These are phyloP conservation scores for Eretmocerus hayati DNA, from an alignment of 2,888 invertebrate species.

Conservation along the genomic window DNA sequence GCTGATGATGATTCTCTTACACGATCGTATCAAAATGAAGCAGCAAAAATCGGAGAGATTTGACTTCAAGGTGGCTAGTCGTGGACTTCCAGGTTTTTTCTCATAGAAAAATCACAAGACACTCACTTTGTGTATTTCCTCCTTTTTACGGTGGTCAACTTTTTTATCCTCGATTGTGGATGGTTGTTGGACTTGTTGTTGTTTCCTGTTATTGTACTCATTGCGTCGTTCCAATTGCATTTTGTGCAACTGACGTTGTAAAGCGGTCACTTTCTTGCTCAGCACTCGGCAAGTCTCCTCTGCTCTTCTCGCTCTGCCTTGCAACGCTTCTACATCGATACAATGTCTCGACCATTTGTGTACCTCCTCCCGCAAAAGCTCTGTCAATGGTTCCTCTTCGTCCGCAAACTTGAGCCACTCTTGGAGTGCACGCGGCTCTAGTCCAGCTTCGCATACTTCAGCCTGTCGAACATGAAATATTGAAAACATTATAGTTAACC, in stretches of 20 bases:
- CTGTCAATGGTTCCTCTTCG: constrained; percentile 34
- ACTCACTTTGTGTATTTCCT: too few species aligned
- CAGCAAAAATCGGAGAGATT: too few species aligned
- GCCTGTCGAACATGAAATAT: too few species aligned
- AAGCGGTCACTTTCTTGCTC: constrained; percentile 36
- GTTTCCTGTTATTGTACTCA: constrained; percentile 31
- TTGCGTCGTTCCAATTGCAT: constrained; percentile 36
- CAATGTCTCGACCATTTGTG: constrained; percentile 70
- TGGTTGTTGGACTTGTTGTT: too few species aligned
- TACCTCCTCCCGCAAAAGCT: constrained; percentile 55
- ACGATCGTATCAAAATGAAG: too few species aligned
- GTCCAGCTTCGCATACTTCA: constrained; percentile 44
- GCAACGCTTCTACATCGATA: constrained; percentile 72
- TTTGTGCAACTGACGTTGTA: constrained; percentile 39
- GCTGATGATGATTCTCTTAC: too few species aligned
- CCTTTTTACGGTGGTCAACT: too few species aligned
- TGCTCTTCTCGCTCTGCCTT: constrained; percentile 62
- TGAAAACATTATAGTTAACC: too few species aligned
- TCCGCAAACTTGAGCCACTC: constrained; percentile 38
- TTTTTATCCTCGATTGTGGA: too few species aligned
- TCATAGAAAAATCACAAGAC: too few species aligned
- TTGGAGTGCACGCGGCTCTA: constrained; percentile 41
- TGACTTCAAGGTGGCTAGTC: too few species aligned
- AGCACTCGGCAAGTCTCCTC: constrained; percentile 48
- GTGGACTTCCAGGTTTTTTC: too few species aligned